Evolutionary conservation across 2,888 invertebrate species (phyloP).

Genomic region (Sepiola atlantica): DNA sequence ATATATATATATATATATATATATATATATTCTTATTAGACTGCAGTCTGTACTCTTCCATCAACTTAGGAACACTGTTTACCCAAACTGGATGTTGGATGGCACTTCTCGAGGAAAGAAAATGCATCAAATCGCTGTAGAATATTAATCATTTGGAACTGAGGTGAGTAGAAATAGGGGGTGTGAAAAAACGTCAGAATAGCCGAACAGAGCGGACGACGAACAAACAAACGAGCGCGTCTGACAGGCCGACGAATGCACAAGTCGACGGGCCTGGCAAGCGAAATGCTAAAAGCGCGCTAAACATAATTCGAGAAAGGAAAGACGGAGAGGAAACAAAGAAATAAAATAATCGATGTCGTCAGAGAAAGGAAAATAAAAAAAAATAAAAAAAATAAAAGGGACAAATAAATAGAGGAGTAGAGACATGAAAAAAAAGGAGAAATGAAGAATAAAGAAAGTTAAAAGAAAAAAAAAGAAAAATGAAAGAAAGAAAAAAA

Average conservation of each 20-base stretch:
- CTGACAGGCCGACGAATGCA: neutral
- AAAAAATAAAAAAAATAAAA: too few relatives aligned
- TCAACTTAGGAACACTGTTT: slow-evolving; percentile 6
- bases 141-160: neutral
- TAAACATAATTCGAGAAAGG: neutral
- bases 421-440: too few relatives aligned
- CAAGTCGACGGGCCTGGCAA: neutral
- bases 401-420: too few relatives aligned
- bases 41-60: neutral
- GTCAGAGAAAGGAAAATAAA: too few relatives aligned
- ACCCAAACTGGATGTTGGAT: neutral
- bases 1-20: neutral
- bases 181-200: slow-evolving; percentile 23
- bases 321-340: too few relatives aligned
- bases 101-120: neutral
- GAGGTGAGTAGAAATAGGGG: neutral
- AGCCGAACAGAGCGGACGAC: neutral
- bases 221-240: neutral
- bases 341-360: too few relatives aligned
- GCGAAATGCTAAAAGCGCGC: neutral
- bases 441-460: too few relatives aligned
- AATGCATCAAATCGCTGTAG: slow-evolving; percentile 32
- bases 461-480: too few relatives aligned
- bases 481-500: too few relatives aligned
- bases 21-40: neutral